phyloP scores from a whole-genome alignment of 2,888 invertebrate genomes.

The Poecilobothrus nobilitatus region DNA sequence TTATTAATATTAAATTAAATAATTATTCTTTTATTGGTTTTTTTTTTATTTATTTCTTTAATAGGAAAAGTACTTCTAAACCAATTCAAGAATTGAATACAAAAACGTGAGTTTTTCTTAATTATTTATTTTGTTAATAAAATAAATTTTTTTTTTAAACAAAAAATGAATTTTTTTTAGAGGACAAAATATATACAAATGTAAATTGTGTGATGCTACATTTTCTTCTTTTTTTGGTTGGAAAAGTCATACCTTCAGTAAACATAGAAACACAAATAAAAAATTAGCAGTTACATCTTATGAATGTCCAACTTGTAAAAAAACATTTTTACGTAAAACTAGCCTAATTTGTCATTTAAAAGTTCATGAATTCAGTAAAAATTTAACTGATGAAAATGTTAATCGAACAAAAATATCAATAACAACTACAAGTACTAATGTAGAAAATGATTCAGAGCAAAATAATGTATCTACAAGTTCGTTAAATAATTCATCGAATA shows the following conservation, averaged over 20 bases:
- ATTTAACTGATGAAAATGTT: not conserved
- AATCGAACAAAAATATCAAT: not conserved
- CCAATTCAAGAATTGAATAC: not conserved
- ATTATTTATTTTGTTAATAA: too few species aligned
- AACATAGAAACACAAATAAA: not conserved
- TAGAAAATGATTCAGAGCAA: not conserved
- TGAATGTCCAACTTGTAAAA: not conserved
- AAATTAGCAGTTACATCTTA: too few species aligned
- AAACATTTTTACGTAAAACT: not conserved
- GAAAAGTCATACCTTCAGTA: not conserved
- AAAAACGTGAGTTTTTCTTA: not conserved
- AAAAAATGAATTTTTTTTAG: not conserved
- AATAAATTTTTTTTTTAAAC: too few species aligned
- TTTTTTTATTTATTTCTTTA: too few species aligned
- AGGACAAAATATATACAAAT: not conserved
- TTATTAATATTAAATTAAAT: too few species aligned
- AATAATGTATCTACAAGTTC: not conserved
- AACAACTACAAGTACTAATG: not conserved
- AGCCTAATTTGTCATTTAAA: not conserved
- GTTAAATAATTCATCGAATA: not conserved
- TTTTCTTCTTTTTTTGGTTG: not conserved
- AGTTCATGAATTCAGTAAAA: not conserved
- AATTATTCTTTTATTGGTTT: too few species aligned
- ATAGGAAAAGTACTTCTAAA: not conserved
- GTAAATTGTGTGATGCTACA: not conserved